phyloP scores from a whole-genome alignment of 2,113 vertebrate species.

The Dipodomys stephensi region DNA sequence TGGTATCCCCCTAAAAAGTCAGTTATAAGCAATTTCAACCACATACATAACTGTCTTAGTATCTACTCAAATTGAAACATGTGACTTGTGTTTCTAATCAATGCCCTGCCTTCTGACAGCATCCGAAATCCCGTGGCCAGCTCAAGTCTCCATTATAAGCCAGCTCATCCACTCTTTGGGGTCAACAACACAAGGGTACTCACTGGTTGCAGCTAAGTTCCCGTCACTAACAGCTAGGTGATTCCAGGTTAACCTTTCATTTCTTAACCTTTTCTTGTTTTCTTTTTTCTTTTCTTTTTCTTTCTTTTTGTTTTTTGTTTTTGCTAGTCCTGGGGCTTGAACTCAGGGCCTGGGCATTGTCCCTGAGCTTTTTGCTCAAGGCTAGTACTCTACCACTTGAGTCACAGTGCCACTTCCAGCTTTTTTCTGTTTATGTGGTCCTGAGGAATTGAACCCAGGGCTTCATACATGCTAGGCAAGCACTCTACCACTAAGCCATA shows the following conservation, averaged over 20 bases:
- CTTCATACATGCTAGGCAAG: no score
- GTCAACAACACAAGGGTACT: background rate
- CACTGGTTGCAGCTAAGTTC: background rate
- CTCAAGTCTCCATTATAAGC: background rate
- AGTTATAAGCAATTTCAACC: background rate
- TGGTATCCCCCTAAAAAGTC: background rate
- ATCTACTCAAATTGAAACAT: background rate
- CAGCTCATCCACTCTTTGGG: background rate
- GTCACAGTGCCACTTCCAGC: no score
- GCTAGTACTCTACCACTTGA: no score
- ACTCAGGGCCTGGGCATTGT: no score
- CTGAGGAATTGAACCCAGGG: no score
- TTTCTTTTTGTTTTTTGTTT: no score
- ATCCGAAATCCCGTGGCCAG: rapidly evolving
- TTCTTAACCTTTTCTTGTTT: no score
- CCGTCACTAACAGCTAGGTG: background rate
- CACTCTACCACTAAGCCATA: no score
- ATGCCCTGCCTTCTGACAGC: background rate
- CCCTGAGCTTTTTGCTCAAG: no score
- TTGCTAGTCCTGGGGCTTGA: no score
- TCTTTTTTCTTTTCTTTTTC: no score
- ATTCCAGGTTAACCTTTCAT: background rate
- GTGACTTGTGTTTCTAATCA: background rate
- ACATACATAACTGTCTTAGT: background rate
- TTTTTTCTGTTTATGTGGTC: no score